A percentile compares a stretch with the other conserved stretches of the same genome.
These are phyloP conservation scores for Thera britannica DNA, from an alignment of 2,888 invertebrate species.

Conservation along the genomic window DNA sequence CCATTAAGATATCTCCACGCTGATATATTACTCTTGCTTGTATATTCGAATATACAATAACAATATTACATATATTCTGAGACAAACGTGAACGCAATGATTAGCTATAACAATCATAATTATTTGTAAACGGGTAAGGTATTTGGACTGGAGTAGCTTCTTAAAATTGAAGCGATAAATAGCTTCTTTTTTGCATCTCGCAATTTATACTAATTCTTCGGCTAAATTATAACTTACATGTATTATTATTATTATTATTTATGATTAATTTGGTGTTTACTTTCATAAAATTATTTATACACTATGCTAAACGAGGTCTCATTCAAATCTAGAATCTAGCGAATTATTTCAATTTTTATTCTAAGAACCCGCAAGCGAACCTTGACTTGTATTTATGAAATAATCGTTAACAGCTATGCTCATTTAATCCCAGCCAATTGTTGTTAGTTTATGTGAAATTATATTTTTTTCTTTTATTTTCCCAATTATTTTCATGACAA, in stretches of 20 bases:
- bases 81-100: slow-evolving; percentile 35
- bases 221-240: slow-evolving; percentile 50
- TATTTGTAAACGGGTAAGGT: slow-evolving; percentile 19
- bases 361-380: slow-evolving; percentile 29
- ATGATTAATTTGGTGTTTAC: slow-evolving; percentile 79
- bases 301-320: slow-evolving; percentile 51
- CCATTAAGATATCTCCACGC: not conserved
- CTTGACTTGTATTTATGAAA: slow-evolving; percentile 12
- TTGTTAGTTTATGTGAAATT: slow-evolving; percentile 12
- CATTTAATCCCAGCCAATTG: slow-evolving; percentile 16
- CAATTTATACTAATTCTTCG: slow-evolving; percentile 46
- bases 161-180: slow-evolving; percentile 30
- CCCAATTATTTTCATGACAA: slow-evolving; percentile 12
- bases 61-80: slow-evolving; percentile 22
- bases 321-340: slow-evolving; percentile 53
- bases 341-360: slow-evolving; percentile 40
- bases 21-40: slow-evolving; percentile 23
- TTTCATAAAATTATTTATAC: slow-evolving; percentile 67
- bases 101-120: slow-evolving; percentile 26
- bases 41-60: slow-evolving; percentile 23
- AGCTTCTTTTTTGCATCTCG: slow-evolving; percentile 37
- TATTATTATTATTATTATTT: slow-evolving; percentile 57
- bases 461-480: slow-evolving; percentile 19
- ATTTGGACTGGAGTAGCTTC: slow-evolving; percentile 39
- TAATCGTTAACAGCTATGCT: slow-evolving; percentile 9